Percentiles rank a stretch among this genome's conserved stretches.
phyloP scores from a whole-genome alignment of 2,797 vertebrate genomes.

The Chelonia mydas region DNA sequence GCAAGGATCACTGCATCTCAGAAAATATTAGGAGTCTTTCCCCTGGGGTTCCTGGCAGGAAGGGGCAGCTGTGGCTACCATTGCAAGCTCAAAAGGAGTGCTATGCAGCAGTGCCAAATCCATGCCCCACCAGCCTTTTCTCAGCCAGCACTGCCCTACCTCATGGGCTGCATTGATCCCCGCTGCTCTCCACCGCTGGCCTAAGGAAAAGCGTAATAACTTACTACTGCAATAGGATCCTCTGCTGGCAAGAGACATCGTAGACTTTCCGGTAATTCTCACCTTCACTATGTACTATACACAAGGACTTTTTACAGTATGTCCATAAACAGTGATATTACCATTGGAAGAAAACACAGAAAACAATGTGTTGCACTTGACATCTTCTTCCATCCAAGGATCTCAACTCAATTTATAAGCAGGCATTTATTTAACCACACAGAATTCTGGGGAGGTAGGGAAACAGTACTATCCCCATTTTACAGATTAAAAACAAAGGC shows the following conservation, averaged over 20 bases:
- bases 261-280: background rate
- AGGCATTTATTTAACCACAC: constrained; percentile 53
- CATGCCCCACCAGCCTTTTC: background rate
- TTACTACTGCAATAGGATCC: rapidly evolving
- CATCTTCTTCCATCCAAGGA: background rate
- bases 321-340: background rate
- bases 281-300: background rate
- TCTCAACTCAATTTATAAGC: constrained; percentile 35
- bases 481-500: background rate
- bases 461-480: constrained; percentile 9
- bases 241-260: background rate
- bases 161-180: rapidly evolving
- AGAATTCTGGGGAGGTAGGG: constrained; percentile 5
- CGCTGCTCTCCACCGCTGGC: background rate
- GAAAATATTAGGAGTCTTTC: background rate
- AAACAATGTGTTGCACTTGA: background rate
- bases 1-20: background rate
- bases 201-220: background rate
- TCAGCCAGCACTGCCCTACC: background rate
- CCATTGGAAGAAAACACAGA: background rate
- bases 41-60: rapidly evolving
- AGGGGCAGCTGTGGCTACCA: background rate
- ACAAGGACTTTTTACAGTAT: background rate
- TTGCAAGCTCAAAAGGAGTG: rapidly evolving
- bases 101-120: background rate